Conservation (phyloP, 2,113 vertebrate genomes). For the Sebastes schlegelii region DNA sequence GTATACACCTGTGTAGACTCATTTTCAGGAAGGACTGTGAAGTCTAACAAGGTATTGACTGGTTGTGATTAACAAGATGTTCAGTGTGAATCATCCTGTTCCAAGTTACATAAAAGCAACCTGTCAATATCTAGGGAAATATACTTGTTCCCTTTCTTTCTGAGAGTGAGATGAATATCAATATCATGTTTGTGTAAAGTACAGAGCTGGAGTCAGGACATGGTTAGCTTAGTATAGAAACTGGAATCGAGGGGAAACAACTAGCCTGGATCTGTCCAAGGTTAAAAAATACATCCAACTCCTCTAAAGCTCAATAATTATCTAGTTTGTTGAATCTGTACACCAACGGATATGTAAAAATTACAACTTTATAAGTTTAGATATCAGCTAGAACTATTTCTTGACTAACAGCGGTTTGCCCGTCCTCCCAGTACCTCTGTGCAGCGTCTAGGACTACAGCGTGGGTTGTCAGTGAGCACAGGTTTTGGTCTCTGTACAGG, state of each 20-base stretch:
- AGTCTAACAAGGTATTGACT: background rate
- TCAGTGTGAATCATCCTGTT: background rate
- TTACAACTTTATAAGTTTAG: background rate
- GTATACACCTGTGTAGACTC: background rate
- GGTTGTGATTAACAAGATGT: background rate
- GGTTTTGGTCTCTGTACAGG: background rate
- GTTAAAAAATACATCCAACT: background rate
- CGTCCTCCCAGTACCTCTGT: background rate
- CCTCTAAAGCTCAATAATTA: background rate
- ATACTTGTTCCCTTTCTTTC: background rate
- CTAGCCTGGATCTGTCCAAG: background rate
- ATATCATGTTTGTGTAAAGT: background rate
- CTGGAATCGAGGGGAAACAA: background rate
- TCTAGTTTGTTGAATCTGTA: background rate
- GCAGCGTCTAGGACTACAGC: background rate
- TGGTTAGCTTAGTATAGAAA: background rate
- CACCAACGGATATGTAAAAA: background rate
- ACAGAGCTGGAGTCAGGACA: background rate
- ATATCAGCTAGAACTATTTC: background rate
- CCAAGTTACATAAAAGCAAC: background rate
- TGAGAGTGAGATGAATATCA: background rate
- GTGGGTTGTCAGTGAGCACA: background rate
- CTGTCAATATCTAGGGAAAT: background rate
- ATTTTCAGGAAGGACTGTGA: background rate
- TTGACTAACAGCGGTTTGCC: background rate